A percentile compares a stretch with the other conserved stretches of the same genome.
phyloP scores from a whole-genome alignment of 2,113 vertebrate species.

The Merops nubicus region DNA sequence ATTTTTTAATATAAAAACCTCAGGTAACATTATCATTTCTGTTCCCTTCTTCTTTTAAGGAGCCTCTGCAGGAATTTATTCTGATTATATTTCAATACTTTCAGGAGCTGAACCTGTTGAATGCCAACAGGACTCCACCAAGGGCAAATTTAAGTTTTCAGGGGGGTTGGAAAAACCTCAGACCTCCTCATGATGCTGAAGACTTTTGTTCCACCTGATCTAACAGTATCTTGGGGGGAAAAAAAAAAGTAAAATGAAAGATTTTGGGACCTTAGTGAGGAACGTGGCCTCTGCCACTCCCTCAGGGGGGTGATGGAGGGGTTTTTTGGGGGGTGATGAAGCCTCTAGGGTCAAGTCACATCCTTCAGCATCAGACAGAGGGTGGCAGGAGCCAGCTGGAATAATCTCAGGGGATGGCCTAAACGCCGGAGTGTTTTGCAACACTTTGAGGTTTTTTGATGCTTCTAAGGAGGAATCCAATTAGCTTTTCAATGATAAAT shows the following conservation, averaged over 20 bases:
- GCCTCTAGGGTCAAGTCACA: background rate
- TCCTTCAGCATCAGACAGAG: background rate
- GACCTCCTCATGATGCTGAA: background rate
- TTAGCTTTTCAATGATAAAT: constrained; percentile 48
- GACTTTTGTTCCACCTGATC: background rate
- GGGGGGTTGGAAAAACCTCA: background rate
- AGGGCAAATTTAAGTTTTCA: background rate
- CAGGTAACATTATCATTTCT: background rate
- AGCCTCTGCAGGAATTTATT: rapidly evolving
- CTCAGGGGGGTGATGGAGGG: background rate
- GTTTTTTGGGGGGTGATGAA: background rate
- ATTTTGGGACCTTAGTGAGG: background rate
- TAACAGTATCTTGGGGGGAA: background rate
- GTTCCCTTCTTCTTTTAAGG: background rate
- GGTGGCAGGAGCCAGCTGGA: background rate
- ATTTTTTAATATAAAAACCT: background rate
- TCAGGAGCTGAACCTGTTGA: background rate
- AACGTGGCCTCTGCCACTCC: background rate
- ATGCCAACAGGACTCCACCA: background rate
- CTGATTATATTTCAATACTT: background rate
- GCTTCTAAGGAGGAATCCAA: constrained; percentile 19
- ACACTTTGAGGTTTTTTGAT: constrained; percentile 33
- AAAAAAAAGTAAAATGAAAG: background rate
- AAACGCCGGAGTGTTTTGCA: background rate
- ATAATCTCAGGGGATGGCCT: background rate